phyloP scores from a whole-genome alignment of 1,140 invertebrate genomes.

The Helicoverpa zea region DNA sequence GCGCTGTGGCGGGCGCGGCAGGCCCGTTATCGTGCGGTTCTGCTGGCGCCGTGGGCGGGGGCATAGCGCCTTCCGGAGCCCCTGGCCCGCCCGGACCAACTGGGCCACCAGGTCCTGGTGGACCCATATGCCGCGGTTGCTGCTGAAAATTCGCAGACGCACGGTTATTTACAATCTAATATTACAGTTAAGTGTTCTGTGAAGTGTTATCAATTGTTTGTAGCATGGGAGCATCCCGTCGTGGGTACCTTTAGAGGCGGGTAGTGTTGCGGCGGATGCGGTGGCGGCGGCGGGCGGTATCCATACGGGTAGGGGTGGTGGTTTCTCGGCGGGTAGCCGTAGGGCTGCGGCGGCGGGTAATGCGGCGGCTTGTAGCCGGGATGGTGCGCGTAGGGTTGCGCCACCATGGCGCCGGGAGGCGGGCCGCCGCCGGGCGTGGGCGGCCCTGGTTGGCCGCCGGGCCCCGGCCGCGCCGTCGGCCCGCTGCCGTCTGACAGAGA shows the following conservation, averaged over 20 bases:
- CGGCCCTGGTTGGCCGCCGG: slow-evolving; percentile 88
- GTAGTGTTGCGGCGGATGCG: slow-evolving; percentile 78
- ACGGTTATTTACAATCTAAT: slow-evolving; percentile 3
- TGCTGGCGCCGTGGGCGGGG: slow-evolving; percentile 88
- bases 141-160: slow-evolving; percentile 56
- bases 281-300: slow-evolving; percentile 75
- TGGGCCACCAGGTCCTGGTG: slow-evolving; percentile 68
- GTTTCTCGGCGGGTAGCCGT: slow-evolving; percentile 80
- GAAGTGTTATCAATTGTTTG: not conserved
- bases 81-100: slow-evolving; percentile 49
- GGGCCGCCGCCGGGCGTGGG: slow-evolving; percentile 73
- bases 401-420: slow-evolving; percentile 80
- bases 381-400: slow-evolving; percentile 87
- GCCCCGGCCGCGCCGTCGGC: slow-evolving; percentile 90
- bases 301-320: slow-evolving; percentile 78
- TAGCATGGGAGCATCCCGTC: not conserved
- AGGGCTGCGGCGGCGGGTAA: slow-evolving; percentile 78
- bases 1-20: slow-evolving; percentile 91
- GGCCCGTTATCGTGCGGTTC: slow-evolving; percentile 89
- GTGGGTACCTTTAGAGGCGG: slow-evolving; percentile 71
- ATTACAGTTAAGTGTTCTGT: not conserved
- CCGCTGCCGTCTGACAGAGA: slow-evolving; percentile 94
- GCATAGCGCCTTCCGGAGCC: slow-evolving; percentile 71
- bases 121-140: slow-evolving; percentile 77
- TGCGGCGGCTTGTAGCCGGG: slow-evolving; percentile 80